Percentiles rank a stretch among this genome's conserved stretches.
Conservation (phyloP, 2,113 vertebrate species). For the Ophthalmolycus amberensis region DNA sequence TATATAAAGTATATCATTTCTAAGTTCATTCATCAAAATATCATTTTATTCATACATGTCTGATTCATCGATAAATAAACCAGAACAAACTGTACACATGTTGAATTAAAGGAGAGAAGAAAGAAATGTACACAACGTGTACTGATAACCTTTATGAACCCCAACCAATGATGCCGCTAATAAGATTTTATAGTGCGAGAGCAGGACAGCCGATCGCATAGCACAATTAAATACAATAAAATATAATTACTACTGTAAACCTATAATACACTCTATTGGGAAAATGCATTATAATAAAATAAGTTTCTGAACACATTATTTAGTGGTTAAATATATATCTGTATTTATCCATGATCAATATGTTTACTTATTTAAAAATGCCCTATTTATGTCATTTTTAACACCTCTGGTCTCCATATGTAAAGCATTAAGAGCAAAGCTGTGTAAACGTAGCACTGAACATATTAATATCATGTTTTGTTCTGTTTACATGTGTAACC, state of each 20-base stretch:
- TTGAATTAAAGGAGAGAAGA: slow-evolving; percentile 44
- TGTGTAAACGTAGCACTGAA: neutral
- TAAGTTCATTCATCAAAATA: slow-evolving; percentile 77
- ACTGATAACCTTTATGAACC: slow-evolving; percentile 41
- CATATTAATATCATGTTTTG: neutral
- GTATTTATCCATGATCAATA: neutral
- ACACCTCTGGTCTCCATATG: neutral
- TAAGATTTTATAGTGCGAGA: slow-evolving; percentile 1
- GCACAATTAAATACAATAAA: neutral
- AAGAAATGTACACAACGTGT: slow-evolving; percentile 52
- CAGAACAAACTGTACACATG: slow-evolving; percentile 54
- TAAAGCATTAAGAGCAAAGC: neutral
- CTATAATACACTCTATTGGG: neutral
- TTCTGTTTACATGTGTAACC: neutral
- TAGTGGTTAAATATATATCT: neutral
- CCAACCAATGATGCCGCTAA: slow-evolving; percentile 40
- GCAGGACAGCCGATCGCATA: neutral
- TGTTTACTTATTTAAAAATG: neutral
- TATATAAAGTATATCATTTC: slow-evolving; percentile 75
- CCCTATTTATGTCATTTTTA: neutral
- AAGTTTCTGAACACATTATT: neutral
- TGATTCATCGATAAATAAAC: slow-evolving; percentile 61
- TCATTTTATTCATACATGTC: slow-evolving; percentile 62
- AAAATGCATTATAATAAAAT: neutral
- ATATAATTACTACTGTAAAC: neutral